Conservation (phyloP, 2,888 invertebrate genomes). For the Gisinianus flammeolus region DNA sequence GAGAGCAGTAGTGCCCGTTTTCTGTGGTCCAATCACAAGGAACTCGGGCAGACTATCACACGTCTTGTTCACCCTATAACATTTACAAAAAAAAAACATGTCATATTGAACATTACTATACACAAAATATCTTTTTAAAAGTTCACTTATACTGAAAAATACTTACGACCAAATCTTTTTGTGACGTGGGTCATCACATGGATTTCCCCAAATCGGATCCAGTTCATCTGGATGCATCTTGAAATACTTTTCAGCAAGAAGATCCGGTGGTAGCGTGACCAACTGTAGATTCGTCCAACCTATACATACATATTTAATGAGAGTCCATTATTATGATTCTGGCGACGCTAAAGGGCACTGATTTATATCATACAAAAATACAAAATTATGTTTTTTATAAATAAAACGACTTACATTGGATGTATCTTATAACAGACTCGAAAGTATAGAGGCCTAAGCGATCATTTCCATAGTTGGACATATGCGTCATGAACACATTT, state of each 20-base stretch:
- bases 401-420: constrained; percentile 70
- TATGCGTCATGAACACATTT: constrained; percentile 99
- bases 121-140: too few species aligned
- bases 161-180: constrained; percentile 96
- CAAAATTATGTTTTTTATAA: background rate
- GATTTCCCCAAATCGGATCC: constrained; percentile 98
- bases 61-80: constrained; percentile 83
- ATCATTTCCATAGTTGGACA: constrained; percentile 99
- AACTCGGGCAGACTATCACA: constrained; percentile 92
- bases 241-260: constrained; percentile 93
- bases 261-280: constrained; percentile 85
- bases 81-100: too few species aligned
- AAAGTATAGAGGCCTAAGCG: constrained; percentile 95
- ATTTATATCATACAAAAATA: too few species aligned
- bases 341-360: background rate
- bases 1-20: constrained; percentile 97
- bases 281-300: constrained; percentile 92
- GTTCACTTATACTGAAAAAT: too few species aligned
- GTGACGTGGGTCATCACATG: constrained; percentile 91
- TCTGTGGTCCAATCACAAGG: constrained; percentile 98
- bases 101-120: too few species aligned
- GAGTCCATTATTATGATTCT: too few species aligned
- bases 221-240: constrained; percentile 90
- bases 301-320: background rate
- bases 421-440: constrained; percentile 94